Evolutionary conservation across 2,113 vertebrate species (phyloP).

Genomic region (Oryzias melastigma): DNA sequence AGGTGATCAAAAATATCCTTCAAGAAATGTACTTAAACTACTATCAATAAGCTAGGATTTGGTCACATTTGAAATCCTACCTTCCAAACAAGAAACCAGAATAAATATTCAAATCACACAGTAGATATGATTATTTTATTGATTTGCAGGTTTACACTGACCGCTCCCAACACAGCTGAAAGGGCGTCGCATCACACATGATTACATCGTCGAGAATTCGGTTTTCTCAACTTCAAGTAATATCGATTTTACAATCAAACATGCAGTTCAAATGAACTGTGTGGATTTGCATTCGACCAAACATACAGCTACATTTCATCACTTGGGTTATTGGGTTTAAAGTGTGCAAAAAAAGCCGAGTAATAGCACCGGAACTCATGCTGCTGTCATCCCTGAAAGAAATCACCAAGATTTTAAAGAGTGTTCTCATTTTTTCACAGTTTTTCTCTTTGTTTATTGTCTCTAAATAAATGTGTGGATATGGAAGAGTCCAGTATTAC

Average conservation of each 20-base stretch:
- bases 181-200: constrained; percentile 6
- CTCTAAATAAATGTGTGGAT: not conserved
- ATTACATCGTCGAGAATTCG: too few species aligned
- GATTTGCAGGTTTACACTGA: constrained; percentile 24
- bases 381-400: not conserved
- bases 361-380: not conserved
- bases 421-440: constrained; percentile 34
- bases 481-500: not conserved
- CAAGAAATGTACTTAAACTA: too few species aligned
- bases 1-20: too few species aligned
- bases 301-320: constrained; percentile 12
- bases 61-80: too few species aligned
- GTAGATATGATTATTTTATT: constrained; percentile 37
- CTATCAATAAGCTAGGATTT: too few species aligned
- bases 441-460: constrained; percentile 10
- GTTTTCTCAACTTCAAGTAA: not conserved
- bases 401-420: constrained; percentile 7
- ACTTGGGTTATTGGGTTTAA: not conserved
- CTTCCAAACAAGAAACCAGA: too few species aligned
- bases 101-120: not conserved
- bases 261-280: constrained; percentile 23
- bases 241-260: not conserved
- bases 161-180: not conserved
- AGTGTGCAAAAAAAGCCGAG: not conserved
- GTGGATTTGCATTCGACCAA: constrained; percentile 6